Base-by-base conservation (phyloP, 1,140 invertebrate species). In the Globodera rostochiensis region DNA sequence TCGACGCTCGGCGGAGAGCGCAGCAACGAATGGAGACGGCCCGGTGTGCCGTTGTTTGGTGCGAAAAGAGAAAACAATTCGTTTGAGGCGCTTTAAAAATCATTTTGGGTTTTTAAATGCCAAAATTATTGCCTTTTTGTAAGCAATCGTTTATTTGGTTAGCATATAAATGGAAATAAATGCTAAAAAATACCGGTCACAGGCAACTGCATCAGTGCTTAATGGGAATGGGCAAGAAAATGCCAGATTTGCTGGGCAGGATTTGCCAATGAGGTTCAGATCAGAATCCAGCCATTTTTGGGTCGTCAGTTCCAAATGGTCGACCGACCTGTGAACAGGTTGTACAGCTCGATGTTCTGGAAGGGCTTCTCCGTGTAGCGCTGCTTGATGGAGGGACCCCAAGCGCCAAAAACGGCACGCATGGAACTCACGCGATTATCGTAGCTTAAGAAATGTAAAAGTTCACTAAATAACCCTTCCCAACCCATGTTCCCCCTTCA, bases 321-420 rank as follows among this genome's bases (percentile, higher is more conserved):
- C 36, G 2, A 36, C 36, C 21, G 64, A 86, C 85, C 86, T n/a
- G 83, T 47, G 70, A 87, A 86, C 4, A 87, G 79, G 66, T 87
- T 87, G 81, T 85, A 88, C 15, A 84, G 75, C 75, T 87, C 86
- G 46, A 87, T 77, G 45, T 87, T 87, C 78, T 88, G 87, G 74
- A 87, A 87, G n/a, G 86, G 81, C 47, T 84, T 46, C n/a, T 87
- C 13, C 21, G n/a, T 46, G 49, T 74, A 74, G 25, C 73, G 53
- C 6, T 81, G 73, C 69, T 71, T 67, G 73, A 87, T 84, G 25
- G 84, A 85, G 47, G 86, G 86, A 4, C 86, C 86, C 53, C 84
- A 69, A 0, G 81, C 87, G 76, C 88, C 86, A 74, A 87, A 88
- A 69, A 87, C 87, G 36, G 86, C 84, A 36, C 77, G 84, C 86